Evolutionary conservation across 2,113 vertebrate species (phyloP), one percentile per base, ranked within the genome.

Genomic region (Diphyllodes magnificus): DNA sequence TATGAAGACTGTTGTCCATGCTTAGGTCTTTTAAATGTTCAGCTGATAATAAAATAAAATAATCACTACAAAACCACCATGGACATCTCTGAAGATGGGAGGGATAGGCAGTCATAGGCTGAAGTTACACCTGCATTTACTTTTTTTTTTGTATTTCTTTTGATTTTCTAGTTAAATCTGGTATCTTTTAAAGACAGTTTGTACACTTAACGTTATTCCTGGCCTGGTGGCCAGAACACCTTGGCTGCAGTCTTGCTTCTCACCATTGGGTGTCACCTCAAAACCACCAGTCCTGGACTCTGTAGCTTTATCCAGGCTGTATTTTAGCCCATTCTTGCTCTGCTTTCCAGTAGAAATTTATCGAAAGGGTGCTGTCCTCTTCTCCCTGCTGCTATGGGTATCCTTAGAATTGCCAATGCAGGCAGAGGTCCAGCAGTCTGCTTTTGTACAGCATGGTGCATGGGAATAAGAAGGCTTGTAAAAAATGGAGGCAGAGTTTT

Each of bases 211-310:
- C 9, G 24, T 4, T 47, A 4, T 53, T 49, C 27, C 30, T 14
- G 7, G 9, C 31, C 31, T 60, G 11, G 33, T 22, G 35, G 33
- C 50, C 60, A 40, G 16, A 49, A 9, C 47, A 31, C 9, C 12
- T 49, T 7, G 10, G 11, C 60, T 90, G 91, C 94, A 95, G 66
- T 82, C 66, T 76, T 60, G 49, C 28, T 88, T 6, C 24, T 72
- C 53, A 71, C 88, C 88, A 80, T 31, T 11, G 42, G 82, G 71
- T 86, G 96, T 88, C 86, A 85, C 3, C 88, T 80, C 72, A 76
- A 72, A 88, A 33, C 86, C 91, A 86, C 17, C 61, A 31, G 33
- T 73, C 51, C 39, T 33, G 35, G 39, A 2, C 23, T 54, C 30
- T 0, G 6, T 4, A 3, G 14, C 20, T 80, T 42, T n/a, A 3